These are phyloP conservation scores for Botrylloides violaceus DNA, from an alignment of 23 tunicate genomes.

Conservation along the genomic window DNA sequence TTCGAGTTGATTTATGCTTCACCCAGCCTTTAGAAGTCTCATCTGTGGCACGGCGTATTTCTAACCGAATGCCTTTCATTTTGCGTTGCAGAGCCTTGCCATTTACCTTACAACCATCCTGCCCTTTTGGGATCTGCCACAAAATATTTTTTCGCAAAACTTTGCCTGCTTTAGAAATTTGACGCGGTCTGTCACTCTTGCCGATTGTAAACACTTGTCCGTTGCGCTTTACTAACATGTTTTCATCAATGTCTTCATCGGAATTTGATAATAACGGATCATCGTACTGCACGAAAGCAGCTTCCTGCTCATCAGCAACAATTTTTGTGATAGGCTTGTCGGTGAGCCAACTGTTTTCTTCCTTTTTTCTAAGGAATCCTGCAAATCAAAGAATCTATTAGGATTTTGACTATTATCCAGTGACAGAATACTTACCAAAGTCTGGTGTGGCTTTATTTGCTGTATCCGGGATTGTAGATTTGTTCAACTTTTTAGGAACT, in stretches of 20 bases:
- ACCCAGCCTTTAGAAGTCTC: not conserved
- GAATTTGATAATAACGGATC: conserved; percentile 10
- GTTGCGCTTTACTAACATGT: not conserved
- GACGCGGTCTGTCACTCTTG: not conserved
- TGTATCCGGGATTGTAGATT: too few relatives aligned
- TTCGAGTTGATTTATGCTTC: not conserved
- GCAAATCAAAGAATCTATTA: too few relatives aligned
- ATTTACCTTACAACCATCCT: not conserved
- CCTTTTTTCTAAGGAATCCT: not conserved
- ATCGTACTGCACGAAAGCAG: not conserved
- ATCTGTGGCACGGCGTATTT: conserved; percentile 18
- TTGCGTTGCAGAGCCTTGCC: conserved; percentile 6
- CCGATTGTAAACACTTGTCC: not conserved
- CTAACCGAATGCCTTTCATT: conserved; percentile 11
- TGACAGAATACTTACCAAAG: too few relatives aligned
- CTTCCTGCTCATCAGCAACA: not conserved
- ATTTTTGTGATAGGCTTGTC: not conserved
- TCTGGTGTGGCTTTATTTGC: too few relatives aligned
- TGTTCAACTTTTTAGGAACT: too few relatives aligned
- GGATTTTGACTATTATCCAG: too few relatives aligned
- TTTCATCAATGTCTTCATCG: conserved; percentile 11
- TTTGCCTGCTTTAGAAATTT: not conserved
- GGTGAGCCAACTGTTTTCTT: not conserved
- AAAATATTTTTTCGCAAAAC: not conserved
- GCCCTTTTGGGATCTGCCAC: conserved; percentile 6